Conservation (phyloP, 1,140 invertebrate species). For the Drosophila kikkawai region DNA sequence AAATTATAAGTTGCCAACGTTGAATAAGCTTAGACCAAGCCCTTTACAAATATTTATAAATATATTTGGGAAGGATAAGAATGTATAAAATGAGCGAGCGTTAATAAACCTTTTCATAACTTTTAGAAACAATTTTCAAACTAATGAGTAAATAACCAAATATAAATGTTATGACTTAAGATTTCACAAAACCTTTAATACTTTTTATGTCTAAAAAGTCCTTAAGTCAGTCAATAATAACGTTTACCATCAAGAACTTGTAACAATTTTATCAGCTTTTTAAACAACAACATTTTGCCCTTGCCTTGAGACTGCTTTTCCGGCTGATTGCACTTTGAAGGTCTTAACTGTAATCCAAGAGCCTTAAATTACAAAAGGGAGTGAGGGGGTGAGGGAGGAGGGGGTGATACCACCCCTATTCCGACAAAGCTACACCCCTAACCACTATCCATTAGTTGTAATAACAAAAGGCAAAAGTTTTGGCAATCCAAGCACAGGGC, state of each 20-base stretch:
- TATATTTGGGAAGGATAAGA: background rate
- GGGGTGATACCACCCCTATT: background rate
- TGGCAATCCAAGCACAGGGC: slow-evolving; percentile 27
- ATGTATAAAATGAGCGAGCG: background rate
- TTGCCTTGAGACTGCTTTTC: slow-evolving; percentile 64
- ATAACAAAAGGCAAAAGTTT: slow-evolving; percentile 70
- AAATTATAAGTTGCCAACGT: slow-evolving; percentile 12
- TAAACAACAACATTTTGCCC: slow-evolving; percentile 8
- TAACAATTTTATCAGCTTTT: slow-evolving; percentile 15
- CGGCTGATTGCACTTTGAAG: slow-evolving; percentile 80
- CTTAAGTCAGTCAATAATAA: background rate
- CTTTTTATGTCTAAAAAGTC: background rate
- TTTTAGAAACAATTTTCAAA: too few relatives aligned
- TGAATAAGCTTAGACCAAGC: slow-evolving; percentile 1
- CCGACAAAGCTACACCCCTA: slow-evolving; percentile 2
- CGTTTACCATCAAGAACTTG: background rate
- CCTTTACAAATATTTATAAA: slow-evolving; percentile 7
- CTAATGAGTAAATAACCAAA: background rate
- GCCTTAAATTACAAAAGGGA: slow-evolving; percentile 60
- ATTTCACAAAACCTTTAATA: background rate
- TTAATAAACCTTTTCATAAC: too few relatives aligned
- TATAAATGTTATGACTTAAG: background rate
- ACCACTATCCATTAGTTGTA: slow-evolving; percentile 66
- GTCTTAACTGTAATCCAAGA: slow-evolving; percentile 73
- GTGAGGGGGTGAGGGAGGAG: too few relatives aligned